Evolutionary conservation across 2,888 invertebrate genomes (phyloP).

Genomic region (Nezara viridula): DNA sequence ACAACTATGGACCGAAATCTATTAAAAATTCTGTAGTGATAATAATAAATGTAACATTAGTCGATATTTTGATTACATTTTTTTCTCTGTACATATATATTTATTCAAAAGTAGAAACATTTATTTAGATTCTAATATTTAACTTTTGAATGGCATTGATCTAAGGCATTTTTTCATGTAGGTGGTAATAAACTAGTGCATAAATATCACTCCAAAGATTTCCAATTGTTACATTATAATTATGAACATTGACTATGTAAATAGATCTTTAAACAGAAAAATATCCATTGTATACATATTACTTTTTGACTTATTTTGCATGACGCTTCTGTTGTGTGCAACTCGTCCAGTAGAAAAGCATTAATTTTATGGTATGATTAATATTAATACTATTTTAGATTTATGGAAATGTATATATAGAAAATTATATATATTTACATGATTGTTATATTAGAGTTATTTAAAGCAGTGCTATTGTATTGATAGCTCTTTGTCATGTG

Average conservation of each 20-base stretch:
- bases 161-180: conserved; percentile 29
- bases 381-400: conserved; percentile 53
- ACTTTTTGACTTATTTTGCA: conserved; percentile 61
- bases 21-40: background rate
- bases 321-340: conserved; percentile 64
- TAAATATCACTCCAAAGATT: conserved; percentile 40
- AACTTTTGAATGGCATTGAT: conserved; percentile 9
- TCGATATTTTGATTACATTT: conserved; percentile 16
- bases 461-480: conserved; percentile 62
- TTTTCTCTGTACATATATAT: background rate
- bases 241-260: conserved; percentile 61
- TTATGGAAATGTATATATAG: conserved; percentile 59
- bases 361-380: conserved; percentile 54
- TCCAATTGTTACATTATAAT: conserved; percentile 54
- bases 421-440: conserved; percentile 62
- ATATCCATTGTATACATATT: conserved; percentile 59
- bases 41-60: background rate
- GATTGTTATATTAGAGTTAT: conserved; percentile 62
- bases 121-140: conserved; percentile 23
- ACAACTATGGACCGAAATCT: conserved; percentile 7
- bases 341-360: conserved; percentile 63
- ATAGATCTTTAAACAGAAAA: conserved; percentile 55
- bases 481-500: conserved; percentile 64
- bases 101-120: conserved; percentile 14
- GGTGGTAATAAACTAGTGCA: conserved; percentile 10